A percentile compares a stretch with the other conserved stretches of the same genome.
phyloP scores from a whole-genome alignment of 2,797 vertebrate species.

The Poeciliopsis infans region DNA sequence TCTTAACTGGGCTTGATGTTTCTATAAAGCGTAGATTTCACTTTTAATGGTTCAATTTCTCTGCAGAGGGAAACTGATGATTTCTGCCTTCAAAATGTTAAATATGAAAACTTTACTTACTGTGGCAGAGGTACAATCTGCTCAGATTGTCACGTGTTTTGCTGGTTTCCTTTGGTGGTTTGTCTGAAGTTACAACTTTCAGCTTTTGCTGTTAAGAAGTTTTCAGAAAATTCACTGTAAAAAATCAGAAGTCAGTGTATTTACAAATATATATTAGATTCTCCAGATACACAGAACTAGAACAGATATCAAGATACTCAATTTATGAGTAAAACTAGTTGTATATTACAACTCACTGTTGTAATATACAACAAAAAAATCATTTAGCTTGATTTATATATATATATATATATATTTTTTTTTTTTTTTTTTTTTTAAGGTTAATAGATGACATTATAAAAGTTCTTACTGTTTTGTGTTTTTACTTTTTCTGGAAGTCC shows the following conservation, averaged over 20 bases:
- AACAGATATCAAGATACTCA: background rate
- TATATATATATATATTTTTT: too few species aligned
- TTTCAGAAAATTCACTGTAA: background rate
- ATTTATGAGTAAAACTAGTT: background rate
- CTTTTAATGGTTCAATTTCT: background rate
- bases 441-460: background rate
- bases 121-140: background rate
- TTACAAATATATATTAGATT: background rate
- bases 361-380: too few species aligned
- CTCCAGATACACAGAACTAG: background rate
- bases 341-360: too few species aligned
- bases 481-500: background rate
- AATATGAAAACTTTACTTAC: background rate
- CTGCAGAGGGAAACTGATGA: background rate
- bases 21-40: background rate
- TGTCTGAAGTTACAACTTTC: background rate
- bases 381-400: too few species aligned
- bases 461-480: background rate
- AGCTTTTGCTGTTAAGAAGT: background rate
- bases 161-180: background rate
- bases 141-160: background rate
- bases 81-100: background rate
- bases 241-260: background rate
- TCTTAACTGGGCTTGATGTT: background rate
- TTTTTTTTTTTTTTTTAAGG: background rate